Evolutionary conservation across 2,888 invertebrate species (phyloP), one percentile per base, ranked within the genome.

Genomic region (Parasteatoda lunata): DNA sequence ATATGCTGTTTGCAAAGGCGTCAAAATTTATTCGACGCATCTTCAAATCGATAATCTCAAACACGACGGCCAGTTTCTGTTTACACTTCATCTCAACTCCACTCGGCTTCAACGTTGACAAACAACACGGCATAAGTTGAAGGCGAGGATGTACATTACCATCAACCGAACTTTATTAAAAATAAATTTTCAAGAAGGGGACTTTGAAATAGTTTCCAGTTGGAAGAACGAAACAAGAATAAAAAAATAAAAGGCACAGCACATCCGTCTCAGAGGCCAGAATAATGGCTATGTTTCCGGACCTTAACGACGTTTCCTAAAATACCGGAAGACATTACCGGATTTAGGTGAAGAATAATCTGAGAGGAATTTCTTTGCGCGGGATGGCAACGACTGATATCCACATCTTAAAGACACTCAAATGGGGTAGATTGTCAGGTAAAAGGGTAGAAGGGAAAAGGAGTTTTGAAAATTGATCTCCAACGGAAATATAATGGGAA

Each of bases 321-420:
- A 85, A 85, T 85, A 70, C 85, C 85, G 85, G 85, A 85, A 85
- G 85, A 79, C 85, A 85, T 85, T 80, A 85, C 85, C 66, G 85
- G 75, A 85, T 85, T 80, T 75, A 85, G 75, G 85, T 69, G 79
- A 75, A 85, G 85, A 85, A 85, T 85, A 79, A 85, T 85, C 75
- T 72, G 64, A 59, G n/a, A 59, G 59, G 66, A 73, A 76, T 79
- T 80, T 73, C 69, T 76, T 48, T 66, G 66, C 48, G 64, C 9
- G 47, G 77, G 77, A 64, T 45, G 83, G 66, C 47, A 71, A 66
- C 65, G 80, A 45, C 65, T 77, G 77, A 77, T 83, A 83, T 77
- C 83, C 69, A 77, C 71, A 77, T 70, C 9, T 72, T 48, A 52
- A 66, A 7, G 65, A 73, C n/a, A 13, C 59, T 13, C 11, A 59